phyloP scores from a whole-genome alignment of 2,797 vertebrate species.

The Xiphophorus birchmanni region DNA sequence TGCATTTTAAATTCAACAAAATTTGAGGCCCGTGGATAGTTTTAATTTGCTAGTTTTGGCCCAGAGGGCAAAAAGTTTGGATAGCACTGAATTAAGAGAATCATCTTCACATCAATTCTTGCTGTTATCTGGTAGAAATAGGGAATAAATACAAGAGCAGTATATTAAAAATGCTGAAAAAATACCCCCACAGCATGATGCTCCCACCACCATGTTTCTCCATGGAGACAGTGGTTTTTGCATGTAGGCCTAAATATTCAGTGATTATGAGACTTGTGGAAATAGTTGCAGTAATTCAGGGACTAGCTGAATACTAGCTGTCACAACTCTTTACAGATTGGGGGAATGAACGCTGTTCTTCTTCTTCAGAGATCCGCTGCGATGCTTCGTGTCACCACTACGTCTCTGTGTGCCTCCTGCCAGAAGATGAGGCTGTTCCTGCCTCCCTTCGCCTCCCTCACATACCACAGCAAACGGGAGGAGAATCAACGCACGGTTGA shows the following conservation, averaged over 20 bases:
- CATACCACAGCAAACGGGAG: conserved; percentile 31
- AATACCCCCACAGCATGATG: background rate
- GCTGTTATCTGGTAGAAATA: background rate
- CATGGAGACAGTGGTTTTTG: background rate
- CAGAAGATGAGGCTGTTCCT: conserved; percentile 55
- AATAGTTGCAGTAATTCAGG: background rate
- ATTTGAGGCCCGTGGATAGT: no score
- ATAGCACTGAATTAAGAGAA: background rate
- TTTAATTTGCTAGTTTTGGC: no score
- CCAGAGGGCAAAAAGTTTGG: no score
- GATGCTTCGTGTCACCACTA: conserved; percentile 65
- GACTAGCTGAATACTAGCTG: background rate
- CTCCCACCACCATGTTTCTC: background rate
- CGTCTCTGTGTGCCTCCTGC: conserved; percentile 56
- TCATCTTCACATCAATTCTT: background rate
- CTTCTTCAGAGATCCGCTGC: conserved; percentile 29
- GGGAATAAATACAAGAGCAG: background rate
- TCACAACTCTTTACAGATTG: background rate
- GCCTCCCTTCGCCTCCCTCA: conserved; percentile 12
- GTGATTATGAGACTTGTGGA: background rate
- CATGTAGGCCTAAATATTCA: background rate
- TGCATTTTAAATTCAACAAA: no score
- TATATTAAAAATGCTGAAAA: background rate
- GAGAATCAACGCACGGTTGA: conserved; percentile 85
- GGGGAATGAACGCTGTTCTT: background rate